Evolutionary conservation across 2,113 vertebrate genomes (phyloP).

Genomic region (Halcyon senegalensis): DNA sequence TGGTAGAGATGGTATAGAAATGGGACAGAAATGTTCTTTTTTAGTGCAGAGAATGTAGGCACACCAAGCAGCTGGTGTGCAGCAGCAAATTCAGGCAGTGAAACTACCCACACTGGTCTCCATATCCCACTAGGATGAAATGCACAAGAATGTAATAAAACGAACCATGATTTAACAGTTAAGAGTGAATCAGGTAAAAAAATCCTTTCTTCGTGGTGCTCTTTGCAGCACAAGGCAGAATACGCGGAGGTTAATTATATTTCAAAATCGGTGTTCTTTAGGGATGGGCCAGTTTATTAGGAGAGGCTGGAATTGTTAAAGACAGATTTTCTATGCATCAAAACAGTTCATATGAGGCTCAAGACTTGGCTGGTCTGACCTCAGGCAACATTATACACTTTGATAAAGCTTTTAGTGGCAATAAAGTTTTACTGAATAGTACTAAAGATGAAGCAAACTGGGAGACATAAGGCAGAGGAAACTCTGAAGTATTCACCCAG

Average conservation of each 20-base stretch:
- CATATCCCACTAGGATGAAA: background rate
- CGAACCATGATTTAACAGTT: constrained; percentile 6
- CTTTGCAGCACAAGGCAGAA: background rate
- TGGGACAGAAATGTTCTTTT: background rate
- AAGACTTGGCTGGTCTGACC: constrained; percentile 42
- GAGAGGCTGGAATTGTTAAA: constrained; percentile 34
- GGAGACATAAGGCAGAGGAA: constrained; percentile 18
- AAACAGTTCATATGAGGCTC: constrained; percentile 30
- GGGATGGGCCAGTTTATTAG: constrained; percentile 45
- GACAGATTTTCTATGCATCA: constrained; percentile 49
- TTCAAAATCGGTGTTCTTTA: constrained; percentile 29
- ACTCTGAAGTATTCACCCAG: background rate
- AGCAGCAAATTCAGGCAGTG: constrained; percentile 3
- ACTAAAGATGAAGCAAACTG: constrained; percentile 41
- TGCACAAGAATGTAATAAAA: constrained; percentile 4
- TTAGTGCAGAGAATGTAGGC: background rate
- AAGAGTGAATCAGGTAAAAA: background rate
- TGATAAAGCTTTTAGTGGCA: constrained; percentile 53
- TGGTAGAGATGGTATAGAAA: background rate
- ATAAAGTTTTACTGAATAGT: constrained; percentile 56
- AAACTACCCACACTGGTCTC: constrained; percentile 23
- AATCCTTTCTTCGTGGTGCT: background rate
- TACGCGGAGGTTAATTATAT: constrained; percentile 16
- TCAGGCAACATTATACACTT: constrained; percentile 25
- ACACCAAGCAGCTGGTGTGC: background rate